Conservation (phyloP, 2,888 invertebrate species). For the Periphyllus acericola region DNA sequence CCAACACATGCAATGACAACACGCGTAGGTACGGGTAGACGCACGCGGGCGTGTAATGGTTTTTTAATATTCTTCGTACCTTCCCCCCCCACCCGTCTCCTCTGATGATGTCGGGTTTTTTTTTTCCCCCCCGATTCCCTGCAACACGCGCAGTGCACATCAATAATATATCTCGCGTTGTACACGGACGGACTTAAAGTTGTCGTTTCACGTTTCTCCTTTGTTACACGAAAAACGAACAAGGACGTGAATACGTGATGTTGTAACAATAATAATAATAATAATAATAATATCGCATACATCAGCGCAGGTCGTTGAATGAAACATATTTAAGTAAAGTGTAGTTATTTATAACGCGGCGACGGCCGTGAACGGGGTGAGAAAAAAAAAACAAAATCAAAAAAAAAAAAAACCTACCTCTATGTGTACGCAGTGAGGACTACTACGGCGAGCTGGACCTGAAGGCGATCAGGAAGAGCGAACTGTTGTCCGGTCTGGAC, state of each 20-base stretch:
- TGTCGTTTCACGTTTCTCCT: too few relatives aligned
- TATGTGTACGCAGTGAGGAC: constrained; percentile 82
- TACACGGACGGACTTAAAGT: too few relatives aligned
- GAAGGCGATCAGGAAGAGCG: constrained; percentile 94
- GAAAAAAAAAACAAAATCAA: neutral
- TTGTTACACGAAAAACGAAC: too few relatives aligned
- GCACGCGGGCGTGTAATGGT: neutral
- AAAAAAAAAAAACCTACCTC: constrained; percentile 41
- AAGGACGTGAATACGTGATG: neutral
- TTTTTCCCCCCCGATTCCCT: neutral
- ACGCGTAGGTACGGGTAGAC: too few relatives aligned
- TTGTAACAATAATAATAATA: neutral
- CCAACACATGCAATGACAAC: neutral
- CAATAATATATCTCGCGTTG: too few relatives aligned
- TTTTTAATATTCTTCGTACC: neutral
- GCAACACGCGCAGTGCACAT: too few relatives aligned
- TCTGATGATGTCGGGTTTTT: neutral
- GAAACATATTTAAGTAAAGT: neutral
- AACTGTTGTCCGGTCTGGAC: constrained; percentile 83
- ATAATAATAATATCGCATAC: neutral
- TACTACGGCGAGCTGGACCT: constrained; percentile 95
- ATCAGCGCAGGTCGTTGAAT: neutral
- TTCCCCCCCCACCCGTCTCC: neutral
- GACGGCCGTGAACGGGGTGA: constrained; percentile 7
- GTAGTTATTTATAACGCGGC: neutral